Conservation (phyloP, 2,888 invertebrate genomes). For the Microplitis deprimator region DNA sequence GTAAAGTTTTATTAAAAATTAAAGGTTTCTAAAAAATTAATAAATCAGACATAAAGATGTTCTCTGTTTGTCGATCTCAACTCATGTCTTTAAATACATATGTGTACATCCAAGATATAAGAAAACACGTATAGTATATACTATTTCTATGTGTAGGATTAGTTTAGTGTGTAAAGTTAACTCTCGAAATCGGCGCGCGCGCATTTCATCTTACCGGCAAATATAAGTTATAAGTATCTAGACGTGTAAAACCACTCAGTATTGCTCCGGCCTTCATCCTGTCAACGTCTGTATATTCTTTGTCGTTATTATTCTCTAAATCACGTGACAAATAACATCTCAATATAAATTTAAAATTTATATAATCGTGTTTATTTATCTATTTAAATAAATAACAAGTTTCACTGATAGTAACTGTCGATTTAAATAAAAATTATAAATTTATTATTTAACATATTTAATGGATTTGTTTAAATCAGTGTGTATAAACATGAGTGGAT, state of each 20-base stretch:
- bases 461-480: background rate
- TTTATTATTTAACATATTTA: background rate
- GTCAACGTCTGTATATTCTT: slow-evolving; percentile 30
- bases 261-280: slow-evolving; percentile 46
- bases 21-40: background rate
- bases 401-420: background rate
- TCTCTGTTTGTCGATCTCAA: background rate
- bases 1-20: background rate
- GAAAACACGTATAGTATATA: background rate
- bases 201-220: slow-evolving; percentile 30
- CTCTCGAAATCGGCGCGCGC: slow-evolving; percentile 35
- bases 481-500: background rate
- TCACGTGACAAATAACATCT: slow-evolving; percentile 29
- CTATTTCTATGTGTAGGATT: background rate
- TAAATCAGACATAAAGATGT: background rate
- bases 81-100: background rate
- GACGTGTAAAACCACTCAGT: slow-evolving; percentile 43
- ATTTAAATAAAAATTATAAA: background rate
- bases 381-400: background rate
- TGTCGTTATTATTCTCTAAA: background rate
- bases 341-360: slow-evolving; percentile 3
- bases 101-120: background rate
- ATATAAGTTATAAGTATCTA: slow-evolving; percentile 37
- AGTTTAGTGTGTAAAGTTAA: background rate
- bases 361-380: background rate